These are phyloP conservation scores for Tetanocera ferruginea DNA, from an alignment of 2,888 invertebrate genomes.

Conservation along the genomic window DNA sequence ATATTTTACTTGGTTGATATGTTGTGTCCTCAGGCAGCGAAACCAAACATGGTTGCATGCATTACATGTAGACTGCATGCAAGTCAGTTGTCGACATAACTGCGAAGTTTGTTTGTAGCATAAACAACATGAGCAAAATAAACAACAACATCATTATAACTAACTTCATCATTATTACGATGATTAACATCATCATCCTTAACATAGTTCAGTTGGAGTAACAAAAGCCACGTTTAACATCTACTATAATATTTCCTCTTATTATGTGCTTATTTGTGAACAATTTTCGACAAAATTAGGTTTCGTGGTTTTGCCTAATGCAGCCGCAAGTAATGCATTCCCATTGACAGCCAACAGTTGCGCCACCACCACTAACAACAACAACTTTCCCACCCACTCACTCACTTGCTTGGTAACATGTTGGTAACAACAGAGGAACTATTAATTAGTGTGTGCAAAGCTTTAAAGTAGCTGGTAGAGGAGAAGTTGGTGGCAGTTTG, in stretches of 20 bases:
- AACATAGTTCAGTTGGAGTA: not conserved
- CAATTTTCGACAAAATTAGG: slow-evolving; percentile 28
- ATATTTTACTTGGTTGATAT: too few relatives aligned
- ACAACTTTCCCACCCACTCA: too few relatives aligned
- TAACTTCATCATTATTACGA: not conserved
- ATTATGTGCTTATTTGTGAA: slow-evolving; percentile 19
- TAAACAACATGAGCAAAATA: not conserved
- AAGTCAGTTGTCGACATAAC: too few relatives aligned
- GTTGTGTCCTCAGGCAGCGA: too few relatives aligned
- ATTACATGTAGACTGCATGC: too few relatives aligned
- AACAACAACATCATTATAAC: not conserved
- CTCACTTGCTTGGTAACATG: too few relatives aligned
- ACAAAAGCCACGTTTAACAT: not conserved
- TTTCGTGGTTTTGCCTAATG: slow-evolving; percentile 26
- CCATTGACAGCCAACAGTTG: slow-evolving; percentile 10
- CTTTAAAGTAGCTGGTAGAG: not conserved
- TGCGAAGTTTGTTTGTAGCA: not conserved
- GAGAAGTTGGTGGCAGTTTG: not conserved
- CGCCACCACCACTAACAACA: too few relatives aligned
- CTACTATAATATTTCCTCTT: not conserved
- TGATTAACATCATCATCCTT: not conserved
- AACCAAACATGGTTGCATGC: too few relatives aligned
- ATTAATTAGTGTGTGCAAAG: not conserved
- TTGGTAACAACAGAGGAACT: not conserved
- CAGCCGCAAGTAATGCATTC: slow-evolving; percentile 22